Evolutionary conservation across 2,113 vertebrate species (phyloP), one percentile per base, ranked within the genome.

Genomic region (Gymnorhina tibicen): DNA sequence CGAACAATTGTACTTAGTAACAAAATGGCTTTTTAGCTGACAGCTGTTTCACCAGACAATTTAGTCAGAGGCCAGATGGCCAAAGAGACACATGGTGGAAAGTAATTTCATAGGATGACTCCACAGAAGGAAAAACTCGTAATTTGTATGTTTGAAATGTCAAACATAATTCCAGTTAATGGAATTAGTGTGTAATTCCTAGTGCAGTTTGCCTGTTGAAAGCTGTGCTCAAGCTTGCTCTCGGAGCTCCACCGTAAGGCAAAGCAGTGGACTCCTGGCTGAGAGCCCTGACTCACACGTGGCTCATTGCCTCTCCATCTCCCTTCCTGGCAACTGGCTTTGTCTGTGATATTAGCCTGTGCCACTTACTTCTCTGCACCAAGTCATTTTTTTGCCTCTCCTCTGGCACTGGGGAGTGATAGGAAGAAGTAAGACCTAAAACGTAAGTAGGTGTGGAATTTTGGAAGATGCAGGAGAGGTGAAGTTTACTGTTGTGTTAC

Each of bases 61-160:
- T 91, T 68, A 69, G 21, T 46, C 63, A 66, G 67, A 74, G 47
- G 39, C 81, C 87, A 91, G 63, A 91, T 94, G 78, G 84, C 85
- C 78, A 44, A 87, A 96, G 49, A 78, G 62, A 66, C 46, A 53
- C 77, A 56, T 15, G 26, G 21, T 85, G 19, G 35, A 79, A 93
- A 85, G 26, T 59, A 74, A 85, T 87, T 93, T 74, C 19, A n/a
- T 37, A 80, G 67, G 35, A 62, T 91, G 74, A 90, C 46, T 76
- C 63, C 47, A 42, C 27, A 83, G 55, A 88, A 94, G 49, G 63
- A 83, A 83, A 85, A 95, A 10, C 33, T 85, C 30, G 0, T 82
- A 21, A 59, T 50, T 70, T 2, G 7, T 47, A 26, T 39, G 53
- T 78, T 66, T 93, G 85, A 94, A 95, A 91, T 7, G 9, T 62